phyloP scores from a whole-genome alignment of 2,888 invertebrate genomes.

The Andrena fulva region DNA sequence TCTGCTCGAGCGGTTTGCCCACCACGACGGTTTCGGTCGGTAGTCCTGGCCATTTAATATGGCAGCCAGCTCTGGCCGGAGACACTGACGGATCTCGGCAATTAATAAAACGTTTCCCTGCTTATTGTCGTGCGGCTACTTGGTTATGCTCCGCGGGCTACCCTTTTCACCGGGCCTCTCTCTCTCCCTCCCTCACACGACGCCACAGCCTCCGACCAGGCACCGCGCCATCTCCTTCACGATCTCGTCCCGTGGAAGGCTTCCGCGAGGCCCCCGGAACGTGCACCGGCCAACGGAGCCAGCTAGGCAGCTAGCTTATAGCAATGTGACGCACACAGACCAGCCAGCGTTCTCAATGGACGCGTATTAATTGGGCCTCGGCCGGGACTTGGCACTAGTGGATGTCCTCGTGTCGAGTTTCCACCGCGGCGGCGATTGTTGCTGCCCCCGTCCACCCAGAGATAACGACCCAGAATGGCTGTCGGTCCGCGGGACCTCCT shows the following conservation, averaged over 20 bases:
- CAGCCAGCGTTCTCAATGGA: constrained; percentile 79
- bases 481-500: constrained; percentile 68
- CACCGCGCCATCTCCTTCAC: constrained; percentile 61
- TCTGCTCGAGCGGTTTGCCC: constrained; percentile 54
- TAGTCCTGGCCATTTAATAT: constrained; percentile 78
- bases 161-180: constrained; percentile 75
- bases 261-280: constrained; percentile 56
- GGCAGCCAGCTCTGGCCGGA: constrained; percentile 73
- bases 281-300: constrained; percentile 35
- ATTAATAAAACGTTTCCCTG: constrained; percentile 84
- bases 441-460: constrained; percentile 50
- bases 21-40: constrained; percentile 75
- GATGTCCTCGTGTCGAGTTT: constrained; percentile 84
- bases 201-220: constrained; percentile 31
- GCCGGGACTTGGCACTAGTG: constrained; percentile 81
- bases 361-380: constrained; percentile 83
- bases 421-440: constrained; percentile 80
- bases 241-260: constrained; percentile 51
- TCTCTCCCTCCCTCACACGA: constrained; percentile 13
- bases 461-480: constrained; percentile 65
- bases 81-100: constrained; percentile 83
- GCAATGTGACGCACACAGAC: constrained; percentile 58
- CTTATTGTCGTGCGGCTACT: constrained; percentile 82
- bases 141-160: constrained; percentile 79
- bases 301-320: not conserved